Evolutionary conservation across 2,113 vertebrate species (phyloP).

Genomic region (Saguinus midas): DNA sequence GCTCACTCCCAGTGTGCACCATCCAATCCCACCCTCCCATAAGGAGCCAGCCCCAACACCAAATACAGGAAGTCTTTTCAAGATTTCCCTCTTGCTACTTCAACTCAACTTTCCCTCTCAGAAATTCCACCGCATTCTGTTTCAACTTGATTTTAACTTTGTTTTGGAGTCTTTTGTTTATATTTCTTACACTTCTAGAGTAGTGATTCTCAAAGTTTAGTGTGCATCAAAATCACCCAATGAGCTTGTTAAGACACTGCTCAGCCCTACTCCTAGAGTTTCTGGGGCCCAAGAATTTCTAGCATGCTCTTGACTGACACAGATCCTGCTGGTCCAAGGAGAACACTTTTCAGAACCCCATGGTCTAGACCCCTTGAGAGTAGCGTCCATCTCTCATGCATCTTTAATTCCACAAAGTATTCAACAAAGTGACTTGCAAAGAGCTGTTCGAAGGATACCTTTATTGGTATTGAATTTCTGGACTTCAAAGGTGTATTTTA

Average conservation of each 20-base stretch:
- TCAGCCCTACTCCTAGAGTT: not conserved
- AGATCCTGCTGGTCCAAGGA: not conserved
- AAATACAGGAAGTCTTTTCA: not conserved
- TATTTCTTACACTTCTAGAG: not conserved
- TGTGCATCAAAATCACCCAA: not conserved
- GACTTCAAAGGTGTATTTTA: not conserved
- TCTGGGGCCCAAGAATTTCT: not conserved
- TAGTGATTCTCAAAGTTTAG: not conserved
- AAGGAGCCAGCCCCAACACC: not conserved
- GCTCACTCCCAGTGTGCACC: not conserved
- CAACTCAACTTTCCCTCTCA: not conserved
- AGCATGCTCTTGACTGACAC: not conserved
- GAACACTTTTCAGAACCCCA: not conserved
- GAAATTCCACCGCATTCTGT: not conserved
- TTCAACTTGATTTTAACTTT: not conserved
- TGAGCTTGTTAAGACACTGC: not conserved
- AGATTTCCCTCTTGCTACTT: not conserved
- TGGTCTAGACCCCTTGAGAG: not conserved
- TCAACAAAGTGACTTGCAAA: not conserved
- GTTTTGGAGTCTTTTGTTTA: not conserved
- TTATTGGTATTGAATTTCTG: not conserved
- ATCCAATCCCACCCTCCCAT: too few relatives aligned
- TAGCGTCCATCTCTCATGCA: rapidly evolving
- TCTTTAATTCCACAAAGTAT: too few relatives aligned
- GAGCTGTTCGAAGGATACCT: not conserved